Evolutionary conservation across 2,797 vertebrate genomes (phyloP).

Genomic region (Lophura swinhoii): DNA sequence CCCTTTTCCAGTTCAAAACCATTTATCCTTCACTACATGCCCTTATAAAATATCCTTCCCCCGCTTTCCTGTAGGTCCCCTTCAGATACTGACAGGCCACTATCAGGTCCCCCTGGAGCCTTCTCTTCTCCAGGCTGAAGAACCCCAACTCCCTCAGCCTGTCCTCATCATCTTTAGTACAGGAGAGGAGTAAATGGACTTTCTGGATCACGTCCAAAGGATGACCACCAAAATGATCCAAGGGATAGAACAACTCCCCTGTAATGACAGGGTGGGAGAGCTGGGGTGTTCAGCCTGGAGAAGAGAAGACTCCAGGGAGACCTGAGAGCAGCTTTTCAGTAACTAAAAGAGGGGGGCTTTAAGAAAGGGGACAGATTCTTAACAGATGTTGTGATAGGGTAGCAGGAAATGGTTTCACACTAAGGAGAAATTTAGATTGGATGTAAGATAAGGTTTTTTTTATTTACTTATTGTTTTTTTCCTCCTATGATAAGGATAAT

Average conservation of each 20-base stretch:
- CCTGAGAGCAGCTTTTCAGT: not conserved
- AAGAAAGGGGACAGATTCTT: not conserved
- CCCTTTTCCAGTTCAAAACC: too few relatives aligned
- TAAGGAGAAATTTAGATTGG: too few relatives aligned
- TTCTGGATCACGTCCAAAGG: not conserved
- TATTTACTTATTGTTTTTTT: too few relatives aligned
- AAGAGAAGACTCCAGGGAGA: not conserved
- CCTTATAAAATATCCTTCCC: too few relatives aligned
- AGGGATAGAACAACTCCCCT: not conserved
- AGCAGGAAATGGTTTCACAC: not conserved
- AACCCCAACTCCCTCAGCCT: too few relatives aligned
- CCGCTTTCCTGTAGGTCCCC: too few relatives aligned
- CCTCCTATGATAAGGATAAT: too few relatives aligned
- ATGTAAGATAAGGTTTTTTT: too few relatives aligned
- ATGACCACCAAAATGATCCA: not conserved
- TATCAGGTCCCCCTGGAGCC: too few relatives aligned
- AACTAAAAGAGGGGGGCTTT: not conserved
- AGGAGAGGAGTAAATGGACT: not conserved
- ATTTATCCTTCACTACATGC: too few relatives aligned
- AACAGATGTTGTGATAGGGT: not conserved
- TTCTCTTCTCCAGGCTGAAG: too few relatives aligned
- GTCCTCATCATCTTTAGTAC: not conserved
- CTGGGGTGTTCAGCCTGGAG: not conserved
- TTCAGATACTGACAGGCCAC: too few relatives aligned
- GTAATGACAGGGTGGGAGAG: not conserved